Conservation (phyloP, 2,888 invertebrate genomes). For the Eristalis pertinax region DNA sequence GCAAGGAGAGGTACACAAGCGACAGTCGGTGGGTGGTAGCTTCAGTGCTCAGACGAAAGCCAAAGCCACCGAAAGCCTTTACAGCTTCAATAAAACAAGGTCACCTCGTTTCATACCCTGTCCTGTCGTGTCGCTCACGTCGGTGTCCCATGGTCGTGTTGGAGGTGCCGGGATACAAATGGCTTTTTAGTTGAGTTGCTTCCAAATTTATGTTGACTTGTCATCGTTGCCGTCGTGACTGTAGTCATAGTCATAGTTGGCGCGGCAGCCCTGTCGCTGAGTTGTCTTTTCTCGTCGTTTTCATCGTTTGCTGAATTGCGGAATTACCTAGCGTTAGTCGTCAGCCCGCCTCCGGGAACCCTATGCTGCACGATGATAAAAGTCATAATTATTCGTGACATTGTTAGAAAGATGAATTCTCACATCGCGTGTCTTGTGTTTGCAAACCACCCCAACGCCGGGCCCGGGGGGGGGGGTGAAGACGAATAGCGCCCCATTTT, state of each 20-base stretch:
- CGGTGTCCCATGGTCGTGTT: not conserved
- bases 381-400: constrained; percentile 67
- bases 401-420: constrained; percentile 47
- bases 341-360: constrained; percentile 16
- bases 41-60: constrained; percentile 5
- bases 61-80: constrained; percentile 41
- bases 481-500: constrained; percentile 41
- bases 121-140: not conserved
- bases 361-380: constrained; percentile 61
- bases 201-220: constrained; percentile 61
- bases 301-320: constrained; percentile 42
- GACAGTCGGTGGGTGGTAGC: not conserved
- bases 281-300: constrained; percentile 13
- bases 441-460: not conserved
- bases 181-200: constrained; percentile 66
- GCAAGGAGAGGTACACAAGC: constrained; percentile 27
- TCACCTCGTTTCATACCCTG: constrained; percentile 52
- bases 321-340: constrained; percentile 56
- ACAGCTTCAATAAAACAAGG: constrained; percentile 60
- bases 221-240: constrained; percentile 26
- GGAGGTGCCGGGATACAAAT: constrained; percentile 58
- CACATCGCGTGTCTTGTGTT: constrained; percentile 8
- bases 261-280: constrained; percentile 5
- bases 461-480: not conserved
- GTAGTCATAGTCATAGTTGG: not conserved